Evolutionary conservation across 2,888 invertebrate species (phyloP).

Genomic region (Chrysolina haemoptera): DNA sequence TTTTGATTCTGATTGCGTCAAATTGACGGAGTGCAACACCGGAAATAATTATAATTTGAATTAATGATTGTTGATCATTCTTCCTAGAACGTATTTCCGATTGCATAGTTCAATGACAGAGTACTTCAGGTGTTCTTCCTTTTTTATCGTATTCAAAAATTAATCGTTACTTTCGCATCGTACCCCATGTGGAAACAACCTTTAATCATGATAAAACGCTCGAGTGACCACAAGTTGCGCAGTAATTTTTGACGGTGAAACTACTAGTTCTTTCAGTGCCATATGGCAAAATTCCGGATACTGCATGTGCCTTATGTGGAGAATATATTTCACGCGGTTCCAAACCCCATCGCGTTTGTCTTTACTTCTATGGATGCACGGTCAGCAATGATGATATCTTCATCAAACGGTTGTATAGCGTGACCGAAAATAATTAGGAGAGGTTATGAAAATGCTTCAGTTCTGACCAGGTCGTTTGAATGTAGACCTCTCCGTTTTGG

Average conservation of each 20-base stretch:
- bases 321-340: conserved; percentile 35
- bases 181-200: conserved; percentile 6
- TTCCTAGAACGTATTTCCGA: background rate
- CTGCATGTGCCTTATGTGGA: conserved; percentile 26
- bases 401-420: no score
- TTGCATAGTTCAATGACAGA: background rate
- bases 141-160: background rate
- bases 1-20: background rate
- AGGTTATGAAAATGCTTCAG: no score
- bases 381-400: no score
- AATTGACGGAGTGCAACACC: background rate
- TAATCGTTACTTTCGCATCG: conserved; percentile 18
- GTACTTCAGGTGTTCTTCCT: conserved; percentile 15
- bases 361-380: background rate
- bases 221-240: conserved; percentile 14
- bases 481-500: no score
- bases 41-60: background rate
- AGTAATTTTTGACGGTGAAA: conserved; percentile 32
- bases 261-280: conserved; percentile 24
- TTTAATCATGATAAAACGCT: conserved; percentile 26
- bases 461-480: no score
- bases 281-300: conserved; percentile 31
- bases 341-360: conserved; percentile 11
- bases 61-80: background rate
- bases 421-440: no score